Base-by-base conservation (phyloP, 2,113 vertebrate genomes). In the Cyanocitta stelleri region DNA sequence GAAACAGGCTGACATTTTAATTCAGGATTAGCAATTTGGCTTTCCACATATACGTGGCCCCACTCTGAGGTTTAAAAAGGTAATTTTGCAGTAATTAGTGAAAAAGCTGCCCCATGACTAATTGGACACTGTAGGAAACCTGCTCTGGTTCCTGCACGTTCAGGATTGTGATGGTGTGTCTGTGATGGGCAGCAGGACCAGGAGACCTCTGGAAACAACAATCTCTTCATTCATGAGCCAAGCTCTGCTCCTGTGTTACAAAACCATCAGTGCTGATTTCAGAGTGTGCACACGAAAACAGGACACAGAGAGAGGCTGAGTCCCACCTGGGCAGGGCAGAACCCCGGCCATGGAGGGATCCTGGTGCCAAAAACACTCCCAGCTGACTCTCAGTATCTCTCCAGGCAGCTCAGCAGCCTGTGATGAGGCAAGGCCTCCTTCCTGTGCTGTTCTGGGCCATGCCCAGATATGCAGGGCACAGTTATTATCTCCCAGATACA, bases 401-500 rank as follows among this genome's bases (percentile, higher is more conserved):
- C 3, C 24, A 49, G 89, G 87, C 91, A 93, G 79, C 63, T 29
- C 59, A 86, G 75, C 90, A 79, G 93, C 12, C 37, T 3, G 11
- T 3, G 1, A 0, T 27, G 62, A 59, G 69, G 68, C 2, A 4
- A 35, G 68, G 23, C 79, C 59, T 81, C 24, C 33, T 86, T 86
- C 80, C 90, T 71, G 23, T 41, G 62, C 91, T 69, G 11, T 4
- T 72, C 81, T 54, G 58, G 71, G 90, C 37, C 30, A 0, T 23
- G 30, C 2, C 2, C 14, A 92, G 95, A 94, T 95, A 94, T 0
- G 30, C 26, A 68, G 76, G 92, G 44, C 63, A 19, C 2, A 11
- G 55, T 86, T 75, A 84, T 88, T 94, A 88, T 96, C 95, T 95
- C 49, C 61, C 58, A 93, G 62, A 27, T 41, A 3, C 72, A 30